Evolutionary conservation across 2,888 invertebrate species (phyloP).

Genomic region (Pterostichus niger): DNA sequence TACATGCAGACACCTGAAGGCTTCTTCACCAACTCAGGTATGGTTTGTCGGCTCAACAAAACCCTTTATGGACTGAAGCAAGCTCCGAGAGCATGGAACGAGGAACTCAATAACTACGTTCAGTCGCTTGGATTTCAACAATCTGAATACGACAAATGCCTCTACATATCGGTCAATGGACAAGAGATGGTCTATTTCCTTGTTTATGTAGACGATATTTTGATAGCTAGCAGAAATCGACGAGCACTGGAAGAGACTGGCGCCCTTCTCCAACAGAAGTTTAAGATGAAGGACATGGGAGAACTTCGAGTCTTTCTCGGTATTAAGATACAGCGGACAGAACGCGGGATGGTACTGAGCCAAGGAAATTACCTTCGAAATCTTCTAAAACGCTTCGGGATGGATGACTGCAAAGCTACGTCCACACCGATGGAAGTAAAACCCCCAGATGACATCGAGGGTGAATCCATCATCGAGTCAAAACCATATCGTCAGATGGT

Average conservation of each 20-base stretch:
- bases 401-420: slow-evolving; percentile 69
- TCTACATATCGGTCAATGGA: slow-evolving; percentile 49
- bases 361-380: slow-evolving; percentile 68
- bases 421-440: slow-evolving; percentile 70
- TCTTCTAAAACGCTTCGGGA: slow-evolving; percentile 69
- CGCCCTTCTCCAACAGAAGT: slow-evolving; percentile 65
- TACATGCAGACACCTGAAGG: slow-evolving; percentile 62
- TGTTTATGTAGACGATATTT: slow-evolving; percentile 62
- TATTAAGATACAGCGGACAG: slow-evolving; percentile 10
- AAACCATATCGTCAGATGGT: slow-evolving; percentile 68
- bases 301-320: slow-evolving; percentile 11
- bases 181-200: slow-evolving; percentile 40
- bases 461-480: not conserved
- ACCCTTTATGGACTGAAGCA: slow-evolving; percentile 68
- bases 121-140: slow-evolving; percentile 43
- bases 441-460: slow-evolving; percentile 61
- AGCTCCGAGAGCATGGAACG: slow-evolving; percentile 67
- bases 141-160: slow-evolving; percentile 60
- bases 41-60: slow-evolving; percentile 66
- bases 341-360: slow-evolving; percentile 67
- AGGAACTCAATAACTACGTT: slow-evolving; percentile 49
- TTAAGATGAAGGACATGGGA: slow-evolving; percentile 69
- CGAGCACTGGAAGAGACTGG: slow-evolving; percentile 66
- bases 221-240: slow-evolving; percentile 61
- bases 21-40: slow-evolving; percentile 14